Percentiles rank a stretch among this genome's conserved stretches.
Conservation (phyloP, 2,113 vertebrate genomes). For the Antidorcas marsupialis region DNA sequence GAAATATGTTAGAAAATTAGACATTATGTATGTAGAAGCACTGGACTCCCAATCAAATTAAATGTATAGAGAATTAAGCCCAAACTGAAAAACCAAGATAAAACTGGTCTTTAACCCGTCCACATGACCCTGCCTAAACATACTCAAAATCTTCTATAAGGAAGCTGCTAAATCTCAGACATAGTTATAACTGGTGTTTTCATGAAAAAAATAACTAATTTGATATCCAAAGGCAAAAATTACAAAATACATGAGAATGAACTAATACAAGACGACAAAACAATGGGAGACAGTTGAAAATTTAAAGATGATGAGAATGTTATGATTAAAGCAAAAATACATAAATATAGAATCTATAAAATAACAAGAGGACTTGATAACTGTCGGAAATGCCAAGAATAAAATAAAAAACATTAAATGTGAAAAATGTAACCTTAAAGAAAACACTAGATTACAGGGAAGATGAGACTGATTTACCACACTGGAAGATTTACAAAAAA, state of each 20-base stretch:
- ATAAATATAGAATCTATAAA: background rate
- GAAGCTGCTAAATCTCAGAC: background rate
- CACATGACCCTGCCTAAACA: background rate
- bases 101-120: background rate
- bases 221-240: background rate
- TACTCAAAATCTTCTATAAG: background rate
- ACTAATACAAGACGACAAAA: background rate
- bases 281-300: no score
- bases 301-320: background rate
- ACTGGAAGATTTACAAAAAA: background rate
- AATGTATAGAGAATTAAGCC: background rate
- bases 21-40: background rate
- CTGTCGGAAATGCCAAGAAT: background rate
- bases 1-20: background rate
- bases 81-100: background rate
- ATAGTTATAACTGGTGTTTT: background rate
- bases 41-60: background rate
- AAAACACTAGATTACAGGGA: background rate
- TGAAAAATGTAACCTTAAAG: background rate
- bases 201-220: background rate
- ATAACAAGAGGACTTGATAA: background rate
- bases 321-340: background rate
- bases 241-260: background rate
- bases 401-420: background rate
- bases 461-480: background rate